Base-by-base conservation (phyloP, 2,888 invertebrate species). In the Argynnis bischoffii region DNA sequence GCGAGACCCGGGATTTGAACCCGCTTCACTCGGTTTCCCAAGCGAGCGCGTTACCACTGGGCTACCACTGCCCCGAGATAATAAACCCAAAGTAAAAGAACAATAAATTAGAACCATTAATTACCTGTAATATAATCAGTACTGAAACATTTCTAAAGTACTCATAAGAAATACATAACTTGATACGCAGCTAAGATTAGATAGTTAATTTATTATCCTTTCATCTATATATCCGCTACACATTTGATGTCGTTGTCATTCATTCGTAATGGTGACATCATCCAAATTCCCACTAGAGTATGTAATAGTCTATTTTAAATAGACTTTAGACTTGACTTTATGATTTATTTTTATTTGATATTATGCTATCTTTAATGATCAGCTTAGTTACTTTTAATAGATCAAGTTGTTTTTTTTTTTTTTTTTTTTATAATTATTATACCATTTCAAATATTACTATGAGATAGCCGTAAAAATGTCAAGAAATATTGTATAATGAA, bases 251-350 rank as follows among this genome's bases (percentile, higher is more conserved):
- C 67, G 31, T 53, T 56, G 68, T 69, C 64, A 63, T 35, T 55
- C 67, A 46, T 53, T 53, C 60, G 64, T 60, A 57, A 16, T 55
- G 46, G 57, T 69, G 69, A 69, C 69, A 69, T 69, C 69, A 69
- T 69, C 47, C 21, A 41, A 69, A 66, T 66, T 69, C 66, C 66
- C 63, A 61, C 31, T n/a, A 41, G 57, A 50, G 21, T 53, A 18
- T 56, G 69, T 69, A 69, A 69, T 69, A 47, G 55, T 50, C 65
- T 69, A 56, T 61, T 61, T 65, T 56, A 56, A 64, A 68, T 64
- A 46, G 48, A 41, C 47, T 64, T 31, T 57, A 57, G 56, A 14
- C 35, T 64, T 55, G 6, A 47, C n/a, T 16, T 14, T 61, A 6
- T 61, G 35, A 51, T 50, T 51, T 61, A 35, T 61, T 16, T 51